These are phyloP conservation scores for Scaptomyza reducta DNA, from an alignment of 2,888 invertebrate species.

Conservation along the genomic window DNA sequence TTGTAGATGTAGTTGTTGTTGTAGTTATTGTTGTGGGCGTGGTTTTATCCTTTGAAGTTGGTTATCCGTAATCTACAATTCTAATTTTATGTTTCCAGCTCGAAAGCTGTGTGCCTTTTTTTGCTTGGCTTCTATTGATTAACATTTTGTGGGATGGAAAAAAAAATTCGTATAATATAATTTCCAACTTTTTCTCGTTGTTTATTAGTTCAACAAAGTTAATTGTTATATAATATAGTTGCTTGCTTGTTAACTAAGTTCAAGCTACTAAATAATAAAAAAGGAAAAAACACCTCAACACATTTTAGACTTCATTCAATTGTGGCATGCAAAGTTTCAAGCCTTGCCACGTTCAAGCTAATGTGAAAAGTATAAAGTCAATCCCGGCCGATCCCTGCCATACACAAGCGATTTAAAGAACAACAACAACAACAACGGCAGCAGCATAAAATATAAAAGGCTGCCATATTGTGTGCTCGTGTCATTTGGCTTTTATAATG, in stretches of 20 bases:
- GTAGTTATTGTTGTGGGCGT: not conserved
- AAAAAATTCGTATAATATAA: no score
- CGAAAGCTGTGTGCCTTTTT: not conserved
- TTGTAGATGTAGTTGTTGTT: not conserved
- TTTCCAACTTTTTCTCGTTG: no score
- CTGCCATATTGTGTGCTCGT: slow-evolving; percentile 34
- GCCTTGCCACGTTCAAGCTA: not conserved
- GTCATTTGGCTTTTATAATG: slow-evolving; percentile 20
- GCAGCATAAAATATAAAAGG: slow-evolving; percentile 16
- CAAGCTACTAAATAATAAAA: no score
- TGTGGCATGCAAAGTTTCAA: not conserved
- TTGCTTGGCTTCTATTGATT: not conserved
- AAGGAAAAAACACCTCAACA: no score
- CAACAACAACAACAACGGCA: not conserved
- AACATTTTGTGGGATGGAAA: no score
- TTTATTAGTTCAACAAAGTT: no score
- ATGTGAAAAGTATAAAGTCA: slow-evolving; percentile 19
- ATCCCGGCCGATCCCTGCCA: slow-evolving; percentile 9
- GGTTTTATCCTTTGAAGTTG: not conserved
- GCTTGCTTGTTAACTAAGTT: no score
- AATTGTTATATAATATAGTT: no score
- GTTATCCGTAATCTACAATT: no score
- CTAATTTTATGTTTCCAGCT: not conserved
- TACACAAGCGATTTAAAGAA: slow-evolving; percentile 16
- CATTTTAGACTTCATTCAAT: no score